Base-by-base conservation (phyloP, 1,140 invertebrate genomes). In the Nomia melanderi region DNA sequence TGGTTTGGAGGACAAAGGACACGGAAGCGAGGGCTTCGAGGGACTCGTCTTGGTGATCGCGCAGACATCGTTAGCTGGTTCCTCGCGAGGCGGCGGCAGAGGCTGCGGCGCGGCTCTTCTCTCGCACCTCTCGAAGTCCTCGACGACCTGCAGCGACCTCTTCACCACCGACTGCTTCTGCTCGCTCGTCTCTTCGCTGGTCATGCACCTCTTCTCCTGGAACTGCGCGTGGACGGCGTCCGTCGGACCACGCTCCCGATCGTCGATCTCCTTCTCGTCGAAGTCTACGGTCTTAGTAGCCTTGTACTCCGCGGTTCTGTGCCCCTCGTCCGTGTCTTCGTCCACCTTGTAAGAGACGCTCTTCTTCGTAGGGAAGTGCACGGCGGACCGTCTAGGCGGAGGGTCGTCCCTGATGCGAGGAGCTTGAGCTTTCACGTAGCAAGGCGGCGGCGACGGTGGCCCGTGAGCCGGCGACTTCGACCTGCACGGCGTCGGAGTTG, bases 281-380 rank as follows among this genome's bases (percentile, higher is more conserved):
- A 84, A 70, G 27, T 79, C 60, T 1, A 81, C 54, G 0, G 79
- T 78, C 0, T 81, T 84, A 2, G 65, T 74, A 6, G 79, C 76
- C 0, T 79, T 75, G 27, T 87, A 85, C 31, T 87, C 81, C 2
- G 74, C 63, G 2, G 71, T 86, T 23, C 81, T 88, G 27, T 91
- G 89, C 0, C 83, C 79, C 8, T 86, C 75, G 11, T 90, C 88
- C 0, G 89, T 90, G 63, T 92, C 88, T 47, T 92, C 88, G 59
- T 92, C 90, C 5, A 85, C 59, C 7, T 87, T 77, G 20, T 88
- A 89, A 14, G 86, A 83, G 2, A 88, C 73, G n/a, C 62, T 78
- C 31, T 82, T 83, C 5, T 81, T 82, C 0, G 82, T 84, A 0
- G 84, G 84, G 41, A 75, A 85, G 25, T 82, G 84, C 36, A 67